These are phyloP conservation scores for Silurus glanis DNA, from an alignment of 2,113 vertebrate species.

Conservation along the genomic window DNA sequence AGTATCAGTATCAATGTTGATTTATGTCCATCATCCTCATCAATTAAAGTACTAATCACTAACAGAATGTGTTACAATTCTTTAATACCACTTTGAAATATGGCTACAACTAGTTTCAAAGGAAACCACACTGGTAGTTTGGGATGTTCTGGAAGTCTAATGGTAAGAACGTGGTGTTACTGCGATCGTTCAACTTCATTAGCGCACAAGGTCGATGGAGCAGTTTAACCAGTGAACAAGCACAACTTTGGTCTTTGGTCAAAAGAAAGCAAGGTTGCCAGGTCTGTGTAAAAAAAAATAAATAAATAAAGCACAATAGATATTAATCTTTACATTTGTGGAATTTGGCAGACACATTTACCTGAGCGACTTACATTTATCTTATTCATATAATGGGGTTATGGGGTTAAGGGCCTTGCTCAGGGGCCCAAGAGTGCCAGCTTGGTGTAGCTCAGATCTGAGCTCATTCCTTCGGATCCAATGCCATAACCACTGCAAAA, in stretches of 20 bases:
- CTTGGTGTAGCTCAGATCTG: no score
- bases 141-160: background rate
- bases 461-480: no score
- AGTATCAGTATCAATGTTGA: background rate
- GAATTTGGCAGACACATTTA: no score
- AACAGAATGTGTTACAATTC: background rate
- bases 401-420: no score
- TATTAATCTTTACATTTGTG: no score
- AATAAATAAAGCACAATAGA: no score
- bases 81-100: background rate
- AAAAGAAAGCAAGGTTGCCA: background rate
- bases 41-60: background rate
- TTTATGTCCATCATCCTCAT: background rate
- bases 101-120: no score
- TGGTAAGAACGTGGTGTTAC: background rate
- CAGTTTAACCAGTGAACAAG: background rate
- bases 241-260: background rate
- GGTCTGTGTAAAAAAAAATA: background rate
- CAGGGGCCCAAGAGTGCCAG: no score
- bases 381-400: no score
- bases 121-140: no score
- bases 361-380: no score
- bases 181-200: background rate
- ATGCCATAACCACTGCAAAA: background rate
- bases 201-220: background rate